Base-by-base conservation (phyloP, 2,797 vertebrate genomes). In the Neosilurus mollespiculum region DNA sequence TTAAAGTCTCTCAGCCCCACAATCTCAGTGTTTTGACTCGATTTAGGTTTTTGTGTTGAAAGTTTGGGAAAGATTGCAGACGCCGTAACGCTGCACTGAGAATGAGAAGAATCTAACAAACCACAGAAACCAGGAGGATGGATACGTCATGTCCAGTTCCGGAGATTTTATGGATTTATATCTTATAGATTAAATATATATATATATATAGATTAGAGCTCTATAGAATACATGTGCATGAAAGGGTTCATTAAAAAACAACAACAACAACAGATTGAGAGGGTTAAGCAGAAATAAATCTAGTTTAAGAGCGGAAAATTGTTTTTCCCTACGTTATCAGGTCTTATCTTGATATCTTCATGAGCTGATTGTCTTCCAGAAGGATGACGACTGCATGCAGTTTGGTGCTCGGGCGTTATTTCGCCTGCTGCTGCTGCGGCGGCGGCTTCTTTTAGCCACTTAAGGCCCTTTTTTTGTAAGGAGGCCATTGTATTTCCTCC, bases 381-480 rank as follows among this genome's bases (percentile, higher is more conserved):
- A 43, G 37, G 2, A 0, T 26, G n/a, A 20, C 37, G 37, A 16
- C 61, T 43, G 11, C 86, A 88, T 85, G 78, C 66, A 88, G 88
- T 83, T 87, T 82, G 43, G 49, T 89, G 72, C 85, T 86, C 90
- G 78, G 78, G 73, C 88, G 91, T 91, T 84, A 65, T 85, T 89
- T 82, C 85, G 81, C 84, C 83, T 79, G 87, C 79, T 85, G 88
- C 91, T 90, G 51, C 91, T 90, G 56, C 37, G 37, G 37, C 91
- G 90, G 51, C 73, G 2, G 73, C 90, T 94, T 88, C 92, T 92
- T 93, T 92, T 92, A 92, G 92, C 93, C 93, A 93, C 93, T 94
- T 94, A 95, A 94, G 87, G 91, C 90, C 93, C 92, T 94, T 94
- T 93, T 92, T 93, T 95, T 95, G 95, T 91, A 93, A 94, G 94